phyloP scores from a whole-genome alignment of 2,888 invertebrate genomes.

The Tineola bisselliella region DNA sequence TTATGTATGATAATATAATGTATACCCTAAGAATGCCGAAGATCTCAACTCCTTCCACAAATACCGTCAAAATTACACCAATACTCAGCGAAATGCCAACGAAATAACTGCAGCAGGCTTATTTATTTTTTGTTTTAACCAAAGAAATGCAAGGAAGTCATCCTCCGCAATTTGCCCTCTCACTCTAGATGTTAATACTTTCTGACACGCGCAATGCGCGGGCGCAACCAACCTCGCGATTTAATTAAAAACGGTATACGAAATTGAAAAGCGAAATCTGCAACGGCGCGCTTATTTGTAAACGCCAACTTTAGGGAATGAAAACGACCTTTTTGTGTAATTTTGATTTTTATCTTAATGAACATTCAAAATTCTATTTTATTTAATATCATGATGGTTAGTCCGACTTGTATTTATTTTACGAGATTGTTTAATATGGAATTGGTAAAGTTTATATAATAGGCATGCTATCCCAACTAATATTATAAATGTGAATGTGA shows the following conservation, averaged over 20 bases:
- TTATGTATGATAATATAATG: neutral
- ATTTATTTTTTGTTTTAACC: conserved; percentile 16
- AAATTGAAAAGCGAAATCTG: conserved; percentile 30
- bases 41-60: neutral
- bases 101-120: neutral
- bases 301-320: conserved; percentile 23
- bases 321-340: neutral
- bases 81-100: neutral
- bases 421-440: too few relatives aligned
- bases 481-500: too few relatives aligned
- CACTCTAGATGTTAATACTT: conserved; percentile 37
- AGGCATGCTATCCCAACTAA: too few relatives aligned
- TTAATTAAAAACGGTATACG: conserved; percentile 58
- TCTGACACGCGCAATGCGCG: conserved; percentile 35
- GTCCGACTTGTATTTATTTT: neutral
- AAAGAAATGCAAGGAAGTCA: conserved; percentile 27
- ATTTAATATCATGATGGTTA: neutral
- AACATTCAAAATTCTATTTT: neutral
- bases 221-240: conserved; percentile 25
- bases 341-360: conserved; percentile 4
- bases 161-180: conserved; percentile 27
- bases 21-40: neutral
- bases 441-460: too few relatives aligned
- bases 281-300: conserved; percentile 25
- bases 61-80: conserved; percentile 5